A percentile compares a stretch with the other conserved stretches of the same genome.
These are phyloP conservation scores for Drosophila funebris DNA, from an alignment of 1,140 invertebrate species.

Conservation along the genomic window DNA sequence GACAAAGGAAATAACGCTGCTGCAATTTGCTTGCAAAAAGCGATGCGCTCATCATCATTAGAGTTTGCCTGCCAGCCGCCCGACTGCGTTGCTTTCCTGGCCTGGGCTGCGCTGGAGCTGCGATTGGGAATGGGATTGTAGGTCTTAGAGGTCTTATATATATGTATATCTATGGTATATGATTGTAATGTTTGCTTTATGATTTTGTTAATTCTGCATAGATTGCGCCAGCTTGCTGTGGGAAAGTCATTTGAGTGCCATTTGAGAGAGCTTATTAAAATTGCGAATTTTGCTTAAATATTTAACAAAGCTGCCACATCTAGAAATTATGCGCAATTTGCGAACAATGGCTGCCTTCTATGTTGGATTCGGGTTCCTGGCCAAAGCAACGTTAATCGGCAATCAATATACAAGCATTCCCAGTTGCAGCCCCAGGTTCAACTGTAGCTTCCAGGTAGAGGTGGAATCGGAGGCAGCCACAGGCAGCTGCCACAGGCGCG, in stretches of 20 bases:
- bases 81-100: not conserved
- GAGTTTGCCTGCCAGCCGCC: slow-evolving; percentile 25
- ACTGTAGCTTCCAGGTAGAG: slow-evolving; percentile 3
- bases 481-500: slow-evolving; percentile 70
- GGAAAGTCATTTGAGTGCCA: slow-evolving; percentile 41
- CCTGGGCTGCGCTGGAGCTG: not conserved
- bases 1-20: slow-evolving; percentile 77
- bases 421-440: slow-evolving; percentile 17
- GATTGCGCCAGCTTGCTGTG: slow-evolving; percentile 36
- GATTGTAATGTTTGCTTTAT: slow-evolving; percentile 74
- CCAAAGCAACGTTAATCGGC: slow-evolving; percentile 69
- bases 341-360: slow-evolving; percentile 60
- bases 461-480: not conserved
- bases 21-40: slow-evolving; percentile 77
- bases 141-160: slow-evolving; percentile 2
- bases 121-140: not conserved
- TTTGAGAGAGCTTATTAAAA: slow-evolving; percentile 34
- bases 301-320: slow-evolving; percentile 27
- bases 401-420: slow-evolving; percentile 62
- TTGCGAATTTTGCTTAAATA: slow-evolving; percentile 31
- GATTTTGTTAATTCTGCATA: slow-evolving; percentile 74
- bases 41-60: slow-evolving; percentile 80
- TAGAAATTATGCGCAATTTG: slow-evolving; percentile 76
- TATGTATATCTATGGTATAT: slow-evolving; percentile 7
- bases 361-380: slow-evolving; percentile 35